Conservation (phyloP, 2,888 invertebrate species). For the Panorpa germanica region DNA sequence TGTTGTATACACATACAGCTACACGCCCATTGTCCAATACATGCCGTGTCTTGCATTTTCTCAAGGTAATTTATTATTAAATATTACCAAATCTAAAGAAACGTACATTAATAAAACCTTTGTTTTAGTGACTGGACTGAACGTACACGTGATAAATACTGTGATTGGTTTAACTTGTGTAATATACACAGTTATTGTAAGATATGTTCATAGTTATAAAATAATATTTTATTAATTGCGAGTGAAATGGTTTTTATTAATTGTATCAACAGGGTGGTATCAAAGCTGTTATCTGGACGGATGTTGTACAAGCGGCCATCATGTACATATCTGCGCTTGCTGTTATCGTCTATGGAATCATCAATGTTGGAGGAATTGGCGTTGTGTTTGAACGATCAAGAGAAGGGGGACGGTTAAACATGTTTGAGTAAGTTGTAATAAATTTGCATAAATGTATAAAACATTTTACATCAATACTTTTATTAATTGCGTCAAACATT, state of each 20-base stretch:
- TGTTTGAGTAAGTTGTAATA: conserved; percentile 23
- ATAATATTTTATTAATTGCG: background rate
- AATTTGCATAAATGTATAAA: too few species aligned
- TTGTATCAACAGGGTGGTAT: conserved; percentile 26
- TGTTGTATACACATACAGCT: too few species aligned
- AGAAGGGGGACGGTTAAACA: conserved; percentile 21
- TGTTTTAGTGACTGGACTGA: conserved; percentile 20
- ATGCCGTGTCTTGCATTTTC: too few species aligned
- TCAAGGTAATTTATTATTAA: too few species aligned
- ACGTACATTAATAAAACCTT: too few species aligned
- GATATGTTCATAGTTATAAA: too few species aligned
- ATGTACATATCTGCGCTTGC: conserved; percentile 23
- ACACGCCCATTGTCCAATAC: too few species aligned
- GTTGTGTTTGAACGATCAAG: conserved; percentile 20
- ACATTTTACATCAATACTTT: background rate
- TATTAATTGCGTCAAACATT: too few species aligned
- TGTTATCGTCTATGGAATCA: conserved; percentile 22
- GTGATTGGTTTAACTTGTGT: conserved; percentile 25
- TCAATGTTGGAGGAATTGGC: conserved; percentile 22
- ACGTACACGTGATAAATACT: conserved; percentile 23
- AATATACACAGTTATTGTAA: conserved; percentile 26
- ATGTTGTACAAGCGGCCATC: conserved; percentile 25
- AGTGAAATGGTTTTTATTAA: background rate
- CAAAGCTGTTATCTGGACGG: conserved; percentile 32
- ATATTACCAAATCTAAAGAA: too few species aligned